Conservation (phyloP, 1,140 invertebrate species). For the Lordiphosa clarofinis region DNA sequence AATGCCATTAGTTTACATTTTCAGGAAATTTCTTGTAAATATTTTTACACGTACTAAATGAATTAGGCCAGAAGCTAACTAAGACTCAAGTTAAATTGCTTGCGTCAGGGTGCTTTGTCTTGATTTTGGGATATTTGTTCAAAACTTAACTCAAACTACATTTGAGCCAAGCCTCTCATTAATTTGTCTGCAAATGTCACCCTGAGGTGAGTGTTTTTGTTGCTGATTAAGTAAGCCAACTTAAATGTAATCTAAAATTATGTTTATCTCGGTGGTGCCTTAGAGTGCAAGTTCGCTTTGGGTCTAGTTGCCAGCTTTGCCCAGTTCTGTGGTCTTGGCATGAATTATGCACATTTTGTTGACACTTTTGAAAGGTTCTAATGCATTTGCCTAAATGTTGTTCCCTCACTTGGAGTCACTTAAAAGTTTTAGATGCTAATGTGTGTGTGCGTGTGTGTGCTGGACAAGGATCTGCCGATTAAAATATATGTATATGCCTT, state of each 20-base stretch:
- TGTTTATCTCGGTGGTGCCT: conserved; percentile 20
- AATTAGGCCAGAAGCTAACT: conserved; percentile 51
- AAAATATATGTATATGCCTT: too few relatives aligned
- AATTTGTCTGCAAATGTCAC: conserved; percentile 12
- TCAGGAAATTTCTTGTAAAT: conserved; percentile 38
- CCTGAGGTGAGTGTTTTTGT: conserved; percentile 24
- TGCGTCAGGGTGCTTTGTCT: conserved; percentile 1
- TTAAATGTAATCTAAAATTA: conserved; percentile 44
- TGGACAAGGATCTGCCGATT: too few relatives aligned
- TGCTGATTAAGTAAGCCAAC: conserved; percentile 35
- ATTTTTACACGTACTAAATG: conserved; percentile 61
- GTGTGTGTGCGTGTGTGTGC: too few relatives aligned
- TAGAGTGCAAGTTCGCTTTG: conserved; percentile 2
- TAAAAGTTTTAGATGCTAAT: too few relatives aligned
- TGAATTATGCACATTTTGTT: conserved; percentile 23
- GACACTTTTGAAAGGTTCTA: conserved; percentile 17
- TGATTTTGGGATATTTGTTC: not conserved
- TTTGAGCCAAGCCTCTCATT: conserved; percentile 1
- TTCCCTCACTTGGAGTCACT: too few relatives aligned
- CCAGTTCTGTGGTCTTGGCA: not conserved
- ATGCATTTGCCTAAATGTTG: conserved; percentile 14
- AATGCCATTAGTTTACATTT: conserved; percentile 42
- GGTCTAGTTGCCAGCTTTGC: conserved; percentile 7
- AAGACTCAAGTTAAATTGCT: conserved; percentile 57
- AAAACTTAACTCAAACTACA: conserved; percentile 5